phyloP scores from a whole-genome alignment of 2,888 invertebrate genomes.

The Eulithis testata region DNA sequence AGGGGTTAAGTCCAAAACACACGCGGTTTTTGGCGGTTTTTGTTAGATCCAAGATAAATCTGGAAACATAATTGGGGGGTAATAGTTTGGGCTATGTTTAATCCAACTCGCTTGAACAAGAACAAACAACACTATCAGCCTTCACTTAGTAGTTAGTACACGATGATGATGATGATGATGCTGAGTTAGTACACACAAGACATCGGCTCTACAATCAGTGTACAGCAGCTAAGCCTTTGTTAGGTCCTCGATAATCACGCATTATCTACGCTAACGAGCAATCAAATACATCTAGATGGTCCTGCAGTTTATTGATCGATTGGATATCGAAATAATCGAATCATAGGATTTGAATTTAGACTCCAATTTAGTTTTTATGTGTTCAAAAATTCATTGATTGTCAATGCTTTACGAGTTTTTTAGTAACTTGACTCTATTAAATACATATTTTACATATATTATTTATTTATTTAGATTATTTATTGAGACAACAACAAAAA shows the following conservation, averaged over 20 bases:
- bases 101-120: constrained; percentile 13
- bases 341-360: neutral
- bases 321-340: constrained; percentile 4
- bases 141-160: neutral
- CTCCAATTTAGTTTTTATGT: no score
- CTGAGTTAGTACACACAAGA: neutral
- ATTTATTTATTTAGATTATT: no score
- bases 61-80: no score
- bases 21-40: no score
- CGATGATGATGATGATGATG: no score
- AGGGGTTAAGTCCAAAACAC: no score
- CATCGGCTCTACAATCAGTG: constrained; percentile 6
- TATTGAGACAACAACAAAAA: no score
- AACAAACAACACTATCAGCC: constrained; percentile 3
- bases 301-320: constrained; percentile 26
- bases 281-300: constrained; percentile 20
- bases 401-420: no score
- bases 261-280: constrained; percentile 22
- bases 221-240: constrained; percentile 27
- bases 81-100: constrained; percentile 1
- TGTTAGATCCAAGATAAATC: no score
- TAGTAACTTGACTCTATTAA: no score
- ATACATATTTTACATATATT: no score
- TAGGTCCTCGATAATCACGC: constrained; percentile 20
- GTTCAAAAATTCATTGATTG: no score